Base-by-base conservation (phyloP, 2,888 invertebrate species). In the Sthenelais limicola region DNA sequence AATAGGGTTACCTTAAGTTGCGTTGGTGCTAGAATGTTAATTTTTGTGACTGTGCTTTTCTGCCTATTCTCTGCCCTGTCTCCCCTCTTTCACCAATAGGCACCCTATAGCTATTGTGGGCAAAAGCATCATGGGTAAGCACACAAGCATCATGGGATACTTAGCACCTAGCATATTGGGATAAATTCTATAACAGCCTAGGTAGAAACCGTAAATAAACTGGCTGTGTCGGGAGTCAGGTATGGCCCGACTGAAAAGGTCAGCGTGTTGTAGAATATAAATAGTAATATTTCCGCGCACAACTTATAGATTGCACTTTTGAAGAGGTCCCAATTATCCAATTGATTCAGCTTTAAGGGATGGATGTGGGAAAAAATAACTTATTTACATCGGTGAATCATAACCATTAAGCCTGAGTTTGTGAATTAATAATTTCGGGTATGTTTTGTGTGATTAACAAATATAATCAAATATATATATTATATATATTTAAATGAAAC, bases 101-200 rank as follows among this genome's bases (percentile, higher is more conserved):
- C 62, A 62, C 62, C 43, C 28, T 35, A 35, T 62, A 62, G 62
- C 62, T 62, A 62, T 38, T 62, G 24, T 62, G 67, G 48, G 67
- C 67, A 67, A 67, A n/a, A 67, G 67, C 67, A 67, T 67, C 52
- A 68, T 51, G 51, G 68, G 68, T 68, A 68, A 68, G 68, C 49
- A 52, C 49, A 68, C n/a, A 48, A 68, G 68, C 68, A 68, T 68
- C 68, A 68, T 68, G 68, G 68, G 68, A 15, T 67, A 66, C 33
- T 66, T 66, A 66, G 67, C 67, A 67, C 67, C 47, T 43, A 28
- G 67, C 67, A 67, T 67, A 30, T 30, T 48, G 67, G 67, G 67
- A 67, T 48, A 67, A 21, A n/a, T 43, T 62, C 35, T 43, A 4
- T 35, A 21, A 56, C 43, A 62, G 43, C 21, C 62, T 28, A 26